Percentiles rank a stretch among this genome's conserved stretches.
Evolutionary conservation across 2,888 invertebrate species (phyloP).

Genomic region (Ptychoptera albimana): DNA sequence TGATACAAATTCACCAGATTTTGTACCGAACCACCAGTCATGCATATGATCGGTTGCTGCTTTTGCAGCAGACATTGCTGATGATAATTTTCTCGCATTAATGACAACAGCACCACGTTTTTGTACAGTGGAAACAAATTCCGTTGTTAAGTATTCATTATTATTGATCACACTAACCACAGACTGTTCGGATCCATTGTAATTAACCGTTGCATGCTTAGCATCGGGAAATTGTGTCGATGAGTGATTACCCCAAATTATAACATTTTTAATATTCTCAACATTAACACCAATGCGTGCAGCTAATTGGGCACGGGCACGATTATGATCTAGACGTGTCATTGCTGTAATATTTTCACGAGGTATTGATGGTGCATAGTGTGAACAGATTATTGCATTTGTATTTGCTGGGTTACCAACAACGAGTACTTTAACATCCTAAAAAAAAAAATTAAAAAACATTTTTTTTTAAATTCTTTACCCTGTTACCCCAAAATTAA

Average conservation of each 20-base stretch:
- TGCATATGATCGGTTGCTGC: slow-evolving; percentile 96
- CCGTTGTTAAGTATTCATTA: slow-evolving; percentile 59
- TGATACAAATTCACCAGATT: slow-evolving; percentile 62
- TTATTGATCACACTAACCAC: slow-evolving; percentile 64
- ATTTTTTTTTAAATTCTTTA: no score
- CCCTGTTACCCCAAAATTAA: no score
- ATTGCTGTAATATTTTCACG: slow-evolving; percentile 93
- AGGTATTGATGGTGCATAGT: slow-evolving; percentile 92
- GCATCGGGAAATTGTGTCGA: slow-evolving; percentile 97
- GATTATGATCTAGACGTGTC: slow-evolving; percentile 96
- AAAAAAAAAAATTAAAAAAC: background rate
- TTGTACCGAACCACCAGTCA: slow-evolving; percentile 88
- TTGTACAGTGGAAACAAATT: slow-evolving; percentile 85
- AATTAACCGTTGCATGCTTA: slow-evolving; percentile 46
- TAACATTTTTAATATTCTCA: slow-evolving; percentile 68
- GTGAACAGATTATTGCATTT: slow-evolving; percentile 88
- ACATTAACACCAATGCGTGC: slow-evolving; percentile 51
- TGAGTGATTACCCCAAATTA: slow-evolving; percentile 99
- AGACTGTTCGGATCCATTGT: slow-evolving; percentile 37
- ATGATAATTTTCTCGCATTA: slow-evolving; percentile 92
- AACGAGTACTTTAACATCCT: slow-evolving; percentile 79
- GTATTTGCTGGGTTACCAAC: slow-evolving; percentile 99
- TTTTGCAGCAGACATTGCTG: slow-evolving; percentile 98
- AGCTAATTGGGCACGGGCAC: slow-evolving; percentile 81
- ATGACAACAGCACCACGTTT: slow-evolving; percentile 96